A percentile compares a stretch with the other conserved stretches of the same genome.
Evolutionary conservation across 92 coral and sea anemone genomes (phyloP).

Genomic region (Paramuricea clavata): DNA sequence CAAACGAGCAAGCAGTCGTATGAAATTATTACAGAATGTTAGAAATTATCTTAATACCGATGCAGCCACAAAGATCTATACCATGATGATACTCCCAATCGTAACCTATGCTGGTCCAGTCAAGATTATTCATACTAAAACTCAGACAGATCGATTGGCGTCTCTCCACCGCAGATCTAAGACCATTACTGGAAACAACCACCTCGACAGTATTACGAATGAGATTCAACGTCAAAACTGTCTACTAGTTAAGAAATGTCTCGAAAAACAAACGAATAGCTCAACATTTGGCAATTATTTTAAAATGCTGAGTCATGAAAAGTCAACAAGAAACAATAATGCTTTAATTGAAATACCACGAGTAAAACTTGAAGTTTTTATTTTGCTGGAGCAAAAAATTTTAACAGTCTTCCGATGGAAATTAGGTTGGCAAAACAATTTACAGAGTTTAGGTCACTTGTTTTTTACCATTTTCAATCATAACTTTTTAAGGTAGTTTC

Average conservation of each 20-base stretch:
- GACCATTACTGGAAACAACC: too few relatives aligned
- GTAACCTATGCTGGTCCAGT: conserved; percentile 9
- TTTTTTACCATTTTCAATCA: too few relatives aligned
- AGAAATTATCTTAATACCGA: too few relatives aligned
- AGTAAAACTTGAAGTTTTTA: background rate
- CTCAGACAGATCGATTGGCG: conserved; percentile 8
- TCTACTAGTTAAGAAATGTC: background rate
- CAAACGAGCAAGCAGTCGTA: too few relatives aligned
- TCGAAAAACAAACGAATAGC: too few relatives aligned
- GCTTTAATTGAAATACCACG: background rate
- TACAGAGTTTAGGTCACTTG: background rate
- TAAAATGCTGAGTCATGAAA: too few relatives aligned
- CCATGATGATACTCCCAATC: too few relatives aligned
- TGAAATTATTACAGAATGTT: too few relatives aligned
- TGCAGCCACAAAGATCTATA: too few relatives aligned
- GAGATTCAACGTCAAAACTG: background rate
- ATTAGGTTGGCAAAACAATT: background rate
- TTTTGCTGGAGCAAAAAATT: background rate
- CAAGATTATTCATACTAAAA: background rate
- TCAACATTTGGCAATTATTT: too few relatives aligned
- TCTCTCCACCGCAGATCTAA: background rate
- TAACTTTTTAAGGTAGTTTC: too few relatives aligned
- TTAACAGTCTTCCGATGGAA: background rate
- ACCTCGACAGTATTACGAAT: background rate
- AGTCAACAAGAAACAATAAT: background rate